Evolutionary conservation across 2,888 invertebrate species (phyloP), one percentile per base, ranked within the genome.

Genomic region (Caenorhabditis zanzibari): DNA sequence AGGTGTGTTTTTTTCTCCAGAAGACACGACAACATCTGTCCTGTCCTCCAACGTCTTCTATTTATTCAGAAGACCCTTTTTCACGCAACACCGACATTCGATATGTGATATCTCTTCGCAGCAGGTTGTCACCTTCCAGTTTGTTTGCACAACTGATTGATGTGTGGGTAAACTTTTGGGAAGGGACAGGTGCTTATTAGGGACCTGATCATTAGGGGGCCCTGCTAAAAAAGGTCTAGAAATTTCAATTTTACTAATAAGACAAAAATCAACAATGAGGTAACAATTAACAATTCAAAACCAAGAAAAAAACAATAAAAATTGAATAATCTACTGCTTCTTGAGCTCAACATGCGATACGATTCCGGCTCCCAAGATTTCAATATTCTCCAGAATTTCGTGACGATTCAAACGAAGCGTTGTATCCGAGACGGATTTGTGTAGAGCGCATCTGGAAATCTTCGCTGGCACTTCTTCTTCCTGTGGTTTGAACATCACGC

Each of bases 341-440:
- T 68, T 68, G 38, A 68, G 38, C 24, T 54, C 35, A 4, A 86
- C 81, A 12, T 72, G 72, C 16, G 66, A 47, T 7, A 88, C 84
- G 35, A 88, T 81, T 35, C 84, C 86, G 10, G 64, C 52, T 19
- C 88, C 88, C 44, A 88, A 32, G 35, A 88, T 74, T 28, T 54
- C 58, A 24, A 88, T 83, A 58, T 73, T 81, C 61, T 88, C 88
- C 12, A 83, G 41, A 56, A 88, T 83, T 75, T 88, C 88, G 12
- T 59, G 76, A 52, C 76, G 68, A 61, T 86, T 88, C 61, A 86
- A 38, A 5, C 47, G 22, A 19, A 86, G 68, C 5, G 38, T 12
- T 1, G 64, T 41, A 14, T 79, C 73, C 28, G 75, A 56, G 9
- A 73, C 54, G 0, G 69, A 64, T 52, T 85, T 79, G 69, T 85